Conservation (phyloP, 2,888 invertebrate species). For the Clepsis dumicolana region DNA sequence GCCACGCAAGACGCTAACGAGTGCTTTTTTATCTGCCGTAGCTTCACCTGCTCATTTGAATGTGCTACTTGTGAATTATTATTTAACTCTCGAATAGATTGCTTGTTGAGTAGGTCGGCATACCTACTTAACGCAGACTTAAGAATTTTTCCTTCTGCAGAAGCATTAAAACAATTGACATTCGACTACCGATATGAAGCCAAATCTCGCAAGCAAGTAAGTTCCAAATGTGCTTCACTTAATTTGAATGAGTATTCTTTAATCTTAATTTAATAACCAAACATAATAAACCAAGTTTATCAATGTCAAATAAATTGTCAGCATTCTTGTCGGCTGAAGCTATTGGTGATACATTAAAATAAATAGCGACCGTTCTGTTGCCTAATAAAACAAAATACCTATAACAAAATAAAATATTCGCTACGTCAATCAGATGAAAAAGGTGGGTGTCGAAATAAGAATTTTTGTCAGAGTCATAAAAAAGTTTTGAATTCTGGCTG, state of each 20-base stretch:
- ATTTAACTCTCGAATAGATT: neutral
- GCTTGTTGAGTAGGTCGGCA: neutral
- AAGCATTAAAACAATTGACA: too few species aligned
- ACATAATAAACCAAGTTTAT: slow-evolving; percentile 3
- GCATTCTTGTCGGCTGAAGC: neutral
- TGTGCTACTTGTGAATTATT: slow-evolving; percentile 7
- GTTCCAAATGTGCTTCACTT: too few species aligned
- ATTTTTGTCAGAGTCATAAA: slow-evolving; percentile 22
- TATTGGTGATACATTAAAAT: slow-evolving; percentile 17
- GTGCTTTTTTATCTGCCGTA: slow-evolving; percentile 36
- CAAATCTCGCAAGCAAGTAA: too few species aligned
- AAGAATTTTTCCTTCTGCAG: too few species aligned
- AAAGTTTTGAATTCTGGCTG: slow-evolving; percentile 11
- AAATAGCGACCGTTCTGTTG: slow-evolving; percentile 5
- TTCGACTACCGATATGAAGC: too few species aligned
- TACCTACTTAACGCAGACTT: too few species aligned
- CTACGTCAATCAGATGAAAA: slow-evolving; percentile 18
- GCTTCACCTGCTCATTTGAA: slow-evolving; percentile 25
- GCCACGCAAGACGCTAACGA: slow-evolving; percentile 51
- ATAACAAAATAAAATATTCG: slow-evolving; percentile 13
- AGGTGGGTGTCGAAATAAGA: slow-evolving; percentile 17
- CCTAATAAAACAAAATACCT: slow-evolving; percentile 11
- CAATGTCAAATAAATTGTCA: slow-evolving; percentile 18
- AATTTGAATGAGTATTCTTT: neutral
- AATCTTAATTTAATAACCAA: neutral